Base-by-base conservation (phyloP, 1,140 invertebrate genomes). In the Pinna nobilis region DNA sequence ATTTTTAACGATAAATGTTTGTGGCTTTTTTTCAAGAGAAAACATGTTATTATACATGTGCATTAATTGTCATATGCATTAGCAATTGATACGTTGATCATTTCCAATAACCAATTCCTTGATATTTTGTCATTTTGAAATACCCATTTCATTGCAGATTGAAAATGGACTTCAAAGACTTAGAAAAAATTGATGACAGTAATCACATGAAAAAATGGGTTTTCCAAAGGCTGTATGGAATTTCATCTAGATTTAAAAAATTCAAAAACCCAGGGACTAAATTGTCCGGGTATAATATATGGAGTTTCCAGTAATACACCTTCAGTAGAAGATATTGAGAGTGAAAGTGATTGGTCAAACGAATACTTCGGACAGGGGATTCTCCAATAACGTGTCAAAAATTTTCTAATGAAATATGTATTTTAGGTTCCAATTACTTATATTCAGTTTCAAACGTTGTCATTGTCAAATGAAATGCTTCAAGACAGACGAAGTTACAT, bases 391-490 rank as follows among this genome's bases (percentile, higher is more conserved):
- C n/a, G n/a, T n/a, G n/a, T n/a, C n/a, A n/a, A n/a, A n/a, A n/a
- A n/a, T n/a, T n/a, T n/a, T n/a, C n/a, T 20, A 50, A 50, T 7
- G n/a, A 50, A 50, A 50, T 20, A 20, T 37, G 20, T 18, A 61
- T 13, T 25, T n/a, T 9, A 39, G 15, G 1, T 9, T 18, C 11
- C 30, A 13, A 33, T 13, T 18, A 23, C 23, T 32, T 57, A 7
- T 23, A 13, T 25, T 35, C 35, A 68, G 51, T 57, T 55, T 68
- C 20, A 53, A 55, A 41, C 35, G 57, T 57, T 33, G 35, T 13
- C 49, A 23, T 23, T 67, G 0, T 23, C 5, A 20, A 25, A 32
- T 53, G 49, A 67, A 7, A 20, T 13, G 20, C 50, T 67, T 15
- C 33, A 25, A n/a, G 33, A n/a, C n/a, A n/a, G n/a, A 51, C 20